A percentile compares a stretch with the other conserved stretches of the same genome.
Conservation (phyloP, 2,113 vertebrate species). For the Brachyhypopomus gauderio region DNA sequence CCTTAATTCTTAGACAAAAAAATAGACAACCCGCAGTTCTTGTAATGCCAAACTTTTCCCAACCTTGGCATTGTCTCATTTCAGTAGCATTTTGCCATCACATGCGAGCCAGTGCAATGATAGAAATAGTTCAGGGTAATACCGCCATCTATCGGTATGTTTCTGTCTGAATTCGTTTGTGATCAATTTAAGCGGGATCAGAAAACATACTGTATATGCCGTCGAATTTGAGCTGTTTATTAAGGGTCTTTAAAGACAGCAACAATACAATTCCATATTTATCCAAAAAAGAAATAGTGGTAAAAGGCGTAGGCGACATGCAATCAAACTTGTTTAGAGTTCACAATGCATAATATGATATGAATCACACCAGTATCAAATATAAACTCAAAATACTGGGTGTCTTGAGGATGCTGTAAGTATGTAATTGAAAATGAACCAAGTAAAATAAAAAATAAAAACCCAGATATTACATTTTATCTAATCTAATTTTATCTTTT, state of each 20-base stretch:
- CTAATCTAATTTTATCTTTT: too few relatives aligned
- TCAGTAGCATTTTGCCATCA: too few relatives aligned
- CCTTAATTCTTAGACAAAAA: too few relatives aligned
- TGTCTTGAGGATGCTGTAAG: not conserved
- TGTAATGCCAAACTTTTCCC: not conserved
- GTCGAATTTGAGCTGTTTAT: not conserved
- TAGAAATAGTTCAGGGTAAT: not conserved
- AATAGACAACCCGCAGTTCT: not conserved
- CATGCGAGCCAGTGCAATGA: not conserved
- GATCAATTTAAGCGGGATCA: not conserved
- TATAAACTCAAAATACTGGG: constrained; percentile 7
- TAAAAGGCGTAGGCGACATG: constrained; percentile 38
- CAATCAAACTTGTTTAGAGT: constrained; percentile 18
- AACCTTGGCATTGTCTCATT: not conserved
- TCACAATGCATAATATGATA: constrained; percentile 25
- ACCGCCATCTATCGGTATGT: constrained; percentile 44
- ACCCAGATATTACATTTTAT: too few relatives aligned
- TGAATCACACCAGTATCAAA: constrained; percentile 26
- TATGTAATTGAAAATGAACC: not conserved
- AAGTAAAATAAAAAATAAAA: too few relatives aligned
- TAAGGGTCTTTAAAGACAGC: constrained; percentile 33
- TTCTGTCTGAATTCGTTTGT: not conserved
- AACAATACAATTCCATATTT: constrained; percentile 34
- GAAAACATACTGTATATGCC: not conserved
- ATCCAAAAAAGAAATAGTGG: constrained; percentile 22